Base-by-base conservation (phyloP, 2,113 vertebrate species). In the Erpornis zantholeuca region DNA sequence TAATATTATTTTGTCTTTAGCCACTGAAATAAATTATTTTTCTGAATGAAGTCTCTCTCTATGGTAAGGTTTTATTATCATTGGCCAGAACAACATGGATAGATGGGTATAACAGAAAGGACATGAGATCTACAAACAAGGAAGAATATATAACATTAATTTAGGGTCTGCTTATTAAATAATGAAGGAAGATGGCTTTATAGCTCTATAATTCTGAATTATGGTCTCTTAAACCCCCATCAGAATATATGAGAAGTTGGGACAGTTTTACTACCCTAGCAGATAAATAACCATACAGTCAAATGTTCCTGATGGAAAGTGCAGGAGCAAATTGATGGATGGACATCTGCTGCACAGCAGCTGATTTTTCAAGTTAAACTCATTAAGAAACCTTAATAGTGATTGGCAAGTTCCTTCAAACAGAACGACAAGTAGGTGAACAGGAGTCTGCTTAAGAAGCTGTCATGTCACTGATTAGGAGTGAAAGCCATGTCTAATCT, bases 401-500 rank as follows among this genome's bases (percentile, higher is more conserved):
- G 88, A 97, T 35, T 96, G 88, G 59, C 92, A 97, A 77, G 69
- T 82, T 84, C 69, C 61, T 84, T 79, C 66, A 91, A 79, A 92
- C 45, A 87, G 50, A 57, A 79, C 70, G 3, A 52, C 78, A 86
- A 75, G 86, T 77, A 91, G 42, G 31, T 88, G 71, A 97, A 28
- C 38, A 75, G 85, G n/a, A 86, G 29, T 54, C 78, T 91, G 75
- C 38, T 92, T 88, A 90, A 87, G 91, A 71, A 54, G 29, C 80
- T 95, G 83, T 88, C 82, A 52, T 35, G 63, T 77, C 10, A 0
- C 53, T 96, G 76, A 97, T 85, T 76, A 86, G 95, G 35, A 97
- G 56, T 77, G 90, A 96, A 96, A 94, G 68, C 93, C 86, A 61
- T 89, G 80, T 76, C 85, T 96, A 92, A 97, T 90, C 35, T 80